Evolutionary conservation across 2,888 invertebrate genomes (phyloP).

Genomic region (Calephelis perditalis): DNA sequence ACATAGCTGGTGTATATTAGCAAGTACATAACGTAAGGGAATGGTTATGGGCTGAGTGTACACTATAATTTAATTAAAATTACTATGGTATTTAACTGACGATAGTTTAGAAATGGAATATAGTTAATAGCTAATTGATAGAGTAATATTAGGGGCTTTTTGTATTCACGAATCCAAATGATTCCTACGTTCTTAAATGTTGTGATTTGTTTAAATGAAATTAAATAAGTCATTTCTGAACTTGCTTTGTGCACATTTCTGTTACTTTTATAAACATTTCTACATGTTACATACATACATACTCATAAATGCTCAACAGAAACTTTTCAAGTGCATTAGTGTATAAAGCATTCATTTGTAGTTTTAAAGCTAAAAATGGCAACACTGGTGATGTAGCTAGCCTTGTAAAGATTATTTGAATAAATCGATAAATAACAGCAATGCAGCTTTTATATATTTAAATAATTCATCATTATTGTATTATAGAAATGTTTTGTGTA

Average conservation of each 20-base stretch:
- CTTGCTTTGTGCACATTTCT: slow-evolving; percentile 22
- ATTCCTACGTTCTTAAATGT: slow-evolving; percentile 36
- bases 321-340: neutral
- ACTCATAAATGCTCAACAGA: neutral
- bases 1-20: slow-evolving; percentile 6
- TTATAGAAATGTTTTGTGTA: slow-evolving; percentile 7
- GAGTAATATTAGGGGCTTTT: slow-evolving; percentile 64
- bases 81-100: slow-evolving; percentile 56
- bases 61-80: slow-evolving; percentile 29
- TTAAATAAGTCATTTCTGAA: slow-evolving; percentile 44
- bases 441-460: neutral
- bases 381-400: neutral
- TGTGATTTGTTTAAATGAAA: slow-evolving; percentile 40
- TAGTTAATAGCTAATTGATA: slow-evolving; percentile 69
- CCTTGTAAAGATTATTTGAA: neutral
- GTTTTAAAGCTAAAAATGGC: neutral
- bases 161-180: slow-evolving; percentile 39
- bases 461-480: neutral
- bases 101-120: slow-evolving; percentile 59
- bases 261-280: neutral
- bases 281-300: neutral
- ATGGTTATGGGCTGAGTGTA: slow-evolving; percentile 3
- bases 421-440: neutral
- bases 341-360: neutral
- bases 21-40: slow-evolving; percentile 8